phyloP scores from a whole-genome alignment of 2,797 vertebrate species.

The Graptemys geographica region DNA sequence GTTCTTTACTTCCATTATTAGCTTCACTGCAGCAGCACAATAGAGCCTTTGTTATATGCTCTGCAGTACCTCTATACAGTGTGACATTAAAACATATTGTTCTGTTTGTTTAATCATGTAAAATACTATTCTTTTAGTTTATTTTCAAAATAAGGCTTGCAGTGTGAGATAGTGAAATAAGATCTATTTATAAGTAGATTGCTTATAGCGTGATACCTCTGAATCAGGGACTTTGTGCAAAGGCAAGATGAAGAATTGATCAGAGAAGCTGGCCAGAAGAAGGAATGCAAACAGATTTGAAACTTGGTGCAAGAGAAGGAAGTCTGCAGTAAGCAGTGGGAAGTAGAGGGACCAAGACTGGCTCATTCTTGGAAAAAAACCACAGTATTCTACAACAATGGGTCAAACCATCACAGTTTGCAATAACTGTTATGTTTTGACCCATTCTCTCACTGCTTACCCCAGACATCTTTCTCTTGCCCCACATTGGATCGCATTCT shows the following conservation, averaged over 20 bases:
- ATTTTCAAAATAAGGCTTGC: neutral
- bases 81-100: neutral
- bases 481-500: neutral
- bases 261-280: neutral
- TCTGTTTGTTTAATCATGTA: neutral
- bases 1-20: neutral
- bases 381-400: neutral
- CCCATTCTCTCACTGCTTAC: neutral
- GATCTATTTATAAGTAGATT: neutral
- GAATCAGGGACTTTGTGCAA: neutral
- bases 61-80: neutral
- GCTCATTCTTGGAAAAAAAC: neutral
- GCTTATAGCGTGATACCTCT: neutral
- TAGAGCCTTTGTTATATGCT: neutral
- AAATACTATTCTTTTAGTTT: neutral
- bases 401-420: neutral
- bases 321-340: accelerated
- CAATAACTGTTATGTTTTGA: neutral
- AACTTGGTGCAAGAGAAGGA: neutral
- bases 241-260: neutral
- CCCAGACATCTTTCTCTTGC: neutral
- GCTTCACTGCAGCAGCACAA: neutral
- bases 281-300: neutral
- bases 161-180: neutral
- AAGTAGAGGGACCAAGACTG: neutral